Evolutionary conservation across 2,888 invertebrate species (phyloP).

Genomic region (Iselma pallidipennis): DNA sequence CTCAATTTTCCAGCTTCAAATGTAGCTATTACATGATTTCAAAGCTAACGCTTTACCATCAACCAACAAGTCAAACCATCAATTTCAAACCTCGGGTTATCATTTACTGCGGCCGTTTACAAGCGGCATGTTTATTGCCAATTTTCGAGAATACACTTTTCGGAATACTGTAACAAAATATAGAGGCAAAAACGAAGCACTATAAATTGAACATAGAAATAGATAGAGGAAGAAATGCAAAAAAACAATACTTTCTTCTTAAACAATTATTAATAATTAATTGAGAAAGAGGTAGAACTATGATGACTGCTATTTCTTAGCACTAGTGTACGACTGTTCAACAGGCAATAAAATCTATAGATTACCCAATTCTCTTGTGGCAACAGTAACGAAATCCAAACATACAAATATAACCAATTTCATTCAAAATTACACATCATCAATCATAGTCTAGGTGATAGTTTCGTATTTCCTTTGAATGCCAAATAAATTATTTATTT

Average conservation of each 20-base stretch:
- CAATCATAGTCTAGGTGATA: constrained; percentile 15
- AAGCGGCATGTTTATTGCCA: not conserved
- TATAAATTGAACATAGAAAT: too few species aligned
- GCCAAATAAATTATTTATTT: constrained; percentile 23
- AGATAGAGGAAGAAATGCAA: too few species aligned
- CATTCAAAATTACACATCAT: constrained; percentile 20
- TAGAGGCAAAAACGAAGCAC: too few species aligned
- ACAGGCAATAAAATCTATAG: not conserved
- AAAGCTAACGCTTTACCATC: not conserved
- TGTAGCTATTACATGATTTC: not conserved
- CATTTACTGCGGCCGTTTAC: not conserved
- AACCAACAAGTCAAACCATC: not conserved
- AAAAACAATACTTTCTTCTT: too few species aligned
- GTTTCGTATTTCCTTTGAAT: constrained; percentile 14
- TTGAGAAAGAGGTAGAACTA: too few species aligned
- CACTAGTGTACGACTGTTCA: not conserved
- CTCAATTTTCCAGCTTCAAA: not conserved
- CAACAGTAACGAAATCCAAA: not conserved
- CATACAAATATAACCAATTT: constrained; percentile 17
- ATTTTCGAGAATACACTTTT: too few species aligned
- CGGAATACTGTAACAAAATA: too few species aligned
- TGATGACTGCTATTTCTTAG: too few species aligned
- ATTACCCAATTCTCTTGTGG: not conserved
- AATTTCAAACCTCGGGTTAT: not conserved
- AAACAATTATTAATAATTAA: too few species aligned